Percentiles rank a stretch among this genome's conserved stretches.
phyloP scores from a whole-genome alignment of 2,888 invertebrate genomes.

The Erpobdella octoculata region DNA sequence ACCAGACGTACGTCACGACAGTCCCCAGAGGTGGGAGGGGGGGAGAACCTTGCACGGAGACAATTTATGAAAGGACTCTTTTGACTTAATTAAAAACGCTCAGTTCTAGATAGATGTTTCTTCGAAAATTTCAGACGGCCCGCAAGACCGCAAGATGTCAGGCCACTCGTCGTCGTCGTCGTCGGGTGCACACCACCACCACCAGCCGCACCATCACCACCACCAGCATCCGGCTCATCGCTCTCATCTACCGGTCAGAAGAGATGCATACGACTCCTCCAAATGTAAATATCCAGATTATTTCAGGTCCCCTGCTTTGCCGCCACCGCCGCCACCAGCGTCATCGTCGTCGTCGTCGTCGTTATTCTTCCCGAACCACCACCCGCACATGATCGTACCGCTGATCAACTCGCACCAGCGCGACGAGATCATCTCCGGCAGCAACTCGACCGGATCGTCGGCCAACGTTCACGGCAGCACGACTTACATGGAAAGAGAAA shows the following conservation, averaged over 20 bases:
- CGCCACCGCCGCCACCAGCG: background rate
- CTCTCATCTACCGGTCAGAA: background rate
- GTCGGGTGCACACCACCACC: background rate
- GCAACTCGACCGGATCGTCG: background rate
- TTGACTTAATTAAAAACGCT: no score
- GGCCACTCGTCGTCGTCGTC: background rate
- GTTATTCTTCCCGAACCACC: constrained; percentile 10
- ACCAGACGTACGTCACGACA: no score
- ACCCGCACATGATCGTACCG: constrained; percentile 17
- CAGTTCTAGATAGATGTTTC: no score
- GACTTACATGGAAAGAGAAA: background rate
- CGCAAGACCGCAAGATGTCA: constrained; percentile 6
- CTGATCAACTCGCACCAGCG: constrained; percentile 15
- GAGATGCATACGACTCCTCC: background rate
- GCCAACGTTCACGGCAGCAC: background rate
- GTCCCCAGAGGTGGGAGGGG: no score
- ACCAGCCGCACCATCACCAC: background rate
- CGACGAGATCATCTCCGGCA: background rate
- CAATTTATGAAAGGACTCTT: no score
- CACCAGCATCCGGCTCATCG: background rate
- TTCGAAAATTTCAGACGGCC: no score
- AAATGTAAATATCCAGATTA: constrained; percentile 9
- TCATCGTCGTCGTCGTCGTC: background rate
- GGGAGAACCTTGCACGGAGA: no score
- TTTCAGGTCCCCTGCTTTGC: background rate